Base-by-base conservation (phyloP, 2,113 vertebrate genomes). In the Sardina pilchardus region DNA sequence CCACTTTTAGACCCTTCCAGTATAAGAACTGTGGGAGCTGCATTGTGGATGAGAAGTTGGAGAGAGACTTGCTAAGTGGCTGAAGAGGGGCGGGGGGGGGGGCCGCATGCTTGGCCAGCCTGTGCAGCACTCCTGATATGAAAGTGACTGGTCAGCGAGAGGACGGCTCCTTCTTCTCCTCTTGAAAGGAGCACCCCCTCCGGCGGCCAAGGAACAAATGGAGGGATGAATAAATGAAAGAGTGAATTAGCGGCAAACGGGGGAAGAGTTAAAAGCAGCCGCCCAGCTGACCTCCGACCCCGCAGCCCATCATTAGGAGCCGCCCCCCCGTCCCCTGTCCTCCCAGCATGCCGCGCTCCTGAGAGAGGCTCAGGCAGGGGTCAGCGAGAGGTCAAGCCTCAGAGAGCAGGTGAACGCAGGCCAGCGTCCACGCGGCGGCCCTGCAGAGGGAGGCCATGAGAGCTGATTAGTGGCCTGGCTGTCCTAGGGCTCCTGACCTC, bases 271-370 rank as follows among this genome's bases (percentile, higher is more conserved):
- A 89, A 94, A 94, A 94, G 91, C 90, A 88, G 87, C 80, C 26
- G 81, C 86, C 92, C 92, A 87, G 88, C 83, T 92, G 92, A 92
- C 93, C 92, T 94, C 94, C 94, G 93, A 94, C 93, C 94, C 92
- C 34, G 75, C 53, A 36, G 84, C 84, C 83, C 91, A 92, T 94
- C 94, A 94, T 94, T 94, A 93, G 91, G 87, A 87, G 89, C 88
- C 92, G 67, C 59, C 59, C n/a, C 59, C n/a, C 21, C 59, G 6
- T n/a, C 59, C 1, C 59, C 59, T 4, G 39, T n/a, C 21, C 24
- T 63, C 59, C n/a, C 24, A 8, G 9, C 59, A n/a, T 7, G 24
- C n/a, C 6, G 24, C 26, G 59, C 24, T 71, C 67, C 67, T 30
- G 67, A 30, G 67, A 75, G 67, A 71, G 67, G 67, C 30, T 5